A percentile compares a stretch with the other conserved stretches of the same genome.
Evolutionary conservation across 2,888 invertebrate species (phyloP).

Genomic region (Apoderus coryli): DNA sequence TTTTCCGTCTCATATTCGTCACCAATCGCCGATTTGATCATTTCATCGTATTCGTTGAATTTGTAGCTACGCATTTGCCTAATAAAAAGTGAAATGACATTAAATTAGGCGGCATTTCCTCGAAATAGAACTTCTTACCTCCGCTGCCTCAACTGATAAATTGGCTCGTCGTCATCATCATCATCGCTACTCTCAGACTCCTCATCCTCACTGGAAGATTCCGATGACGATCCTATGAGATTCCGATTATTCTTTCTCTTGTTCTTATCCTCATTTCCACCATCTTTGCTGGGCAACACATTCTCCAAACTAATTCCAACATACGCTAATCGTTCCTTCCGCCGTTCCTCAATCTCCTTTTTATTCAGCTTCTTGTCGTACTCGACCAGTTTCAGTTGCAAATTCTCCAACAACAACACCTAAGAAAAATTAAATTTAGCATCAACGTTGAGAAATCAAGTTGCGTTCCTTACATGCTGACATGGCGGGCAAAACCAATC

Average conservation of each 20-base stretch:
- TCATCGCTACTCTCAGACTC: conserved; percentile 15
- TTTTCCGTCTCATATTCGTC: conserved; percentile 41
- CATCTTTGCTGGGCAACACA: conserved; percentile 38
- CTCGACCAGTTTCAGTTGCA: conserved; percentile 61
- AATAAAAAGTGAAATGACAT: conserved; percentile 1
- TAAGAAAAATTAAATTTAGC: conserved; percentile 12
- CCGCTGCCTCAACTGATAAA: conserved; percentile 72
- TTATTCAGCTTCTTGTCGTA: conserved; percentile 58
- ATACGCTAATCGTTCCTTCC: conserved; percentile 56
- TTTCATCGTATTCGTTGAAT: conserved; percentile 87
- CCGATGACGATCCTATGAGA: conserved; percentile 15
- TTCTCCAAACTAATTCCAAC: conserved; percentile 63
- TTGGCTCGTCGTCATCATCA: conserved; percentile 52
- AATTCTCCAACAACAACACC: conserved; percentile 53
- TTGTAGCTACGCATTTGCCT: conserved; percentile 66
- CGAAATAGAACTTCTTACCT: no score
- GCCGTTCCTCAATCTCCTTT: conserved; percentile 48
- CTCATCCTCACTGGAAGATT: conserved; percentile 7
- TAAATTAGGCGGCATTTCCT: no score
- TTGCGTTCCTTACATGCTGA: conserved; percentile 83
- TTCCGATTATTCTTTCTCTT: conserved; percentile 18
- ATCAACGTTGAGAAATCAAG: conserved; percentile 3
- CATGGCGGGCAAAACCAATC: conserved; percentile 98
- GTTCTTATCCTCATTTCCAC: conserved; percentile 24
- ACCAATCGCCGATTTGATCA: conserved; percentile 83